Percentiles rank a stretch among this genome's conserved stretches.
These are phyloP conservation scores for Porites lutea DNA, from an alignment of 64 coral and sea anemone genomes.

Conservation along the genomic window DNA sequence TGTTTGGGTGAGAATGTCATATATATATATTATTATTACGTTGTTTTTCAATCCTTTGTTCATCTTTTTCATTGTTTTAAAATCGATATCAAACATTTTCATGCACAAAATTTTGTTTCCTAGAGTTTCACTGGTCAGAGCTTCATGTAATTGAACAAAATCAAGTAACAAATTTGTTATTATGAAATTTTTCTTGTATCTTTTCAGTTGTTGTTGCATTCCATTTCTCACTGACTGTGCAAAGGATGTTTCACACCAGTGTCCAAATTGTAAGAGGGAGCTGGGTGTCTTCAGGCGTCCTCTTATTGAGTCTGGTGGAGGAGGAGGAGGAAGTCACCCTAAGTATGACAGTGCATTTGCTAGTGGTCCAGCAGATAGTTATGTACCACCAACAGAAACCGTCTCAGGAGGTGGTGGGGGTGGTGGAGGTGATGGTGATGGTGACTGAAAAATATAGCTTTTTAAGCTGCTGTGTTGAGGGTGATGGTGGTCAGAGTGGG, in stretches of 20 bases:
- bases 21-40: not conserved
- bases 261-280: constrained; percentile 47
- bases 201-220: constrained; percentile 63
- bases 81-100: no score
- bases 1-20: constrained; percentile 16
- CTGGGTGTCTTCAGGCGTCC: constrained; percentile 50
- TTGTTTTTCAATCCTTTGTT: no score
- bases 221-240: constrained; percentile 62
- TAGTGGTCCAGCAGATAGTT: constrained; percentile 22
- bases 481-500: no score
- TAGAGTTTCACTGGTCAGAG: no score
- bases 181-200: no score
- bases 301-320: constrained; percentile 5
- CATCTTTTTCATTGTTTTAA: no score
- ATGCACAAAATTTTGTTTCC: no score
- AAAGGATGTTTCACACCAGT: constrained; percentile 53
- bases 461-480: no score
- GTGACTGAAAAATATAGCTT: not conserved
- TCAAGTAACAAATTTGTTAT: no score
- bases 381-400: constrained; percentile 32
- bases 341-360: constrained; percentile 3
- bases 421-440: no score
- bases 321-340: constrained; percentile 18
- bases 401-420: not conserved
- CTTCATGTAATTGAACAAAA: no score